Evolutionary conservation across 2,888 invertebrate genomes (phyloP).

Genomic region (Pristionchus entomophagus): DNA sequence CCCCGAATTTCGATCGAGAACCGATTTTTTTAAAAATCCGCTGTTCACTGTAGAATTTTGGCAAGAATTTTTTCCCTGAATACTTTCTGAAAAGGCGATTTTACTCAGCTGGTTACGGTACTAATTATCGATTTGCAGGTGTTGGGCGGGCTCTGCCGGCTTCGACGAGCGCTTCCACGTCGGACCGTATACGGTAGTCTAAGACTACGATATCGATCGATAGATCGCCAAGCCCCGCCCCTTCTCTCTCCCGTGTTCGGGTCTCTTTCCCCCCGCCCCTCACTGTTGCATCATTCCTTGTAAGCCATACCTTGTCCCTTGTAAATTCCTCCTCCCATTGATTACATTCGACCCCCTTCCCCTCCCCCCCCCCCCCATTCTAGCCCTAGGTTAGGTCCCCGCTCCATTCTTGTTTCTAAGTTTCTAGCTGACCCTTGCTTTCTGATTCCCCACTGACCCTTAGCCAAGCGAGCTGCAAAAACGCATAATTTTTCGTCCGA

Average conservation of each 20-base stretch:
- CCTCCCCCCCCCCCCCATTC: background rate
- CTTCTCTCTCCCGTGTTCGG: background rate
- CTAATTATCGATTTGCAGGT: conserved; percentile 57
- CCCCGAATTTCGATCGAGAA: background rate
- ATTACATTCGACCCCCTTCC: too few species aligned
- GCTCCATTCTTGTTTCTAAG: background rate
- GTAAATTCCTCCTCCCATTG: background rate
- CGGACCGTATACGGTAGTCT: conserved; percentile 19
- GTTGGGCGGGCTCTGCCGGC: conserved; percentile 74
- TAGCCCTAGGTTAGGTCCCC: conserved; percentile 28
- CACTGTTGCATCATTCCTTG: conserved; percentile 6
- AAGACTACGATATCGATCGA: background rate
- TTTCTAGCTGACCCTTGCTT: conserved; percentile 13
- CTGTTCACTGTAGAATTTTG: too few species aligned
- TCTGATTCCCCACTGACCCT: background rate
- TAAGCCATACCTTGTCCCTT: conserved; percentile 29
- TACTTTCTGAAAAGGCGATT: too few species aligned
- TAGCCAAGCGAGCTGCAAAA: background rate
- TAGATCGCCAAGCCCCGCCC: background rate
- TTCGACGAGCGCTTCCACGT: conserved; percentile 72
- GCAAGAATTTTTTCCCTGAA: too few species aligned
- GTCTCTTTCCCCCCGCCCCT: background rate
- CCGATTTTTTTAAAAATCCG: background rate
- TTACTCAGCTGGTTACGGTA: too few species aligned
- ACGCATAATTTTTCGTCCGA: background rate